Evolutionary conservation across 1,140 invertebrate genomes (phyloP).

Genomic region (Drosophila bocqueti): DNA sequence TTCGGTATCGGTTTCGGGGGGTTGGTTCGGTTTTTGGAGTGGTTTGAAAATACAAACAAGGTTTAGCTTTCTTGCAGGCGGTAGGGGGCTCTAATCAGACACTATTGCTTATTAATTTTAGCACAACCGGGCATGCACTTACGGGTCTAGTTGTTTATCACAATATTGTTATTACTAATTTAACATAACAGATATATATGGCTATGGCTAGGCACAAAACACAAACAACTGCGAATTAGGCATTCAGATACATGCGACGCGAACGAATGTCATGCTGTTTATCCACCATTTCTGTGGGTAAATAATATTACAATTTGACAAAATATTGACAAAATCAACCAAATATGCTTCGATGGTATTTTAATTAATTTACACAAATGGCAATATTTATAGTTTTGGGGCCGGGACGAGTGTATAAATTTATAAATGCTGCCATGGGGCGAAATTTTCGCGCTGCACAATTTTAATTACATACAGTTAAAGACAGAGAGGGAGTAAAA

Average conservation of each 20-base stretch:
- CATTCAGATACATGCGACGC: slow-evolving; percentile 58
- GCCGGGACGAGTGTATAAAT: slow-evolving; percentile 32
- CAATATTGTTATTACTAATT: slow-evolving; percentile 57
- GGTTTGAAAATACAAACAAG: slow-evolving; percentile 60
- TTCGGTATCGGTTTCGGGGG: slow-evolving; percentile 8
- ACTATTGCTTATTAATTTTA: slow-evolving; percentile 29
- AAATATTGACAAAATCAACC: slow-evolving; percentile 50
- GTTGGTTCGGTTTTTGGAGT: slow-evolving; percentile 20
- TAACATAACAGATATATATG: slow-evolving; percentile 39
- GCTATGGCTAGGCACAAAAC: slow-evolving; percentile 29
- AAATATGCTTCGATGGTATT: slow-evolving; percentile 40
- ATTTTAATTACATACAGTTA: slow-evolving; percentile 72
- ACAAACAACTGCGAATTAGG: slow-evolving; percentile 38
- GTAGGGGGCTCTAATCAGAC: slow-evolving; percentile 44
- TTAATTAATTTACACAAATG: slow-evolving; percentile 66
- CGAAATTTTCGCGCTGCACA: slow-evolving; percentile 32
- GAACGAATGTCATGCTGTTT: slow-evolving; percentile 32
- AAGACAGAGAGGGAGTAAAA: slow-evolving; percentile 20
- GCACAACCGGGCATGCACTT: slow-evolving; percentile 69
- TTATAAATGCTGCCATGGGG: slow-evolving; percentile 53
- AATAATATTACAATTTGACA: slow-evolving; percentile 55
- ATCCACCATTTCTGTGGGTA: slow-evolving; percentile 39
- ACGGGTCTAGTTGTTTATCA: slow-evolving; percentile 48
- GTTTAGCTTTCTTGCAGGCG: slow-evolving; percentile 71
- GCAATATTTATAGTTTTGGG: neutral